These are phyloP conservation scores for Rallus crepitans DNA, from an alignment of 2,797 vertebrate genomes.

Conservation along the genomic window DNA sequence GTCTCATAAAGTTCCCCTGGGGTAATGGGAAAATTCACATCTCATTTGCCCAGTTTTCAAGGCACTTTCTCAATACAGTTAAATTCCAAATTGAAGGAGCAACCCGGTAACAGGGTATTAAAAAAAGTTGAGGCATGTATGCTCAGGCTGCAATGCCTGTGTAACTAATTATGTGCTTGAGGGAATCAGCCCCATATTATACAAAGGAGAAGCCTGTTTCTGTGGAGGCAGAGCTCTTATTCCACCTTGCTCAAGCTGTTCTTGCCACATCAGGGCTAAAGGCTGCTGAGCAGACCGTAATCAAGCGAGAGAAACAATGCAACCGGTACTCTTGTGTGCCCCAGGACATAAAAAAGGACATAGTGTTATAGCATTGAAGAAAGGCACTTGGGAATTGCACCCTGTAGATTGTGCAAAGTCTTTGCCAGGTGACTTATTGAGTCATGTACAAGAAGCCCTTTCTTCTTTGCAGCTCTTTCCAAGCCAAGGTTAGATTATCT, in stretches of 20 bases:
- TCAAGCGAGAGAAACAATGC: not conserved
- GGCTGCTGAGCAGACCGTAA: not conserved
- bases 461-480: not conserved
- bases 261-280: not conserved
- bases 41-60: not conserved
- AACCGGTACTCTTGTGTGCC: not conserved
- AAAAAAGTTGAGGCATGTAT: not conserved
- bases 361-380: not conserved
- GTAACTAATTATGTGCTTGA: not conserved
- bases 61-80: not conserved
- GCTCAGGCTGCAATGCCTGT: not conserved
- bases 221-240: not conserved
- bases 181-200: not conserved
- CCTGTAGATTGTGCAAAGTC: not conserved
- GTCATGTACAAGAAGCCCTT: not conserved
- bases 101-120: not conserved
- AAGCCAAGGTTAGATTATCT: not conserved
- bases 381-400: not conserved
- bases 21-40: fast-evolving
- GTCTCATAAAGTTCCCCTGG: not conserved
- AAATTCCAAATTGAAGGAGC: not conserved
- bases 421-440: not conserved
- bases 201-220: not conserved
- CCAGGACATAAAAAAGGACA: not conserved
- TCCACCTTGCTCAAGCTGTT: not conserved